Percentiles rank a stretch among this genome's conserved stretches.
These are phyloP conservation scores for Plutella xylostella DNA, from an alignment of 2,888 invertebrate species.

Conservation along the genomic window DNA sequence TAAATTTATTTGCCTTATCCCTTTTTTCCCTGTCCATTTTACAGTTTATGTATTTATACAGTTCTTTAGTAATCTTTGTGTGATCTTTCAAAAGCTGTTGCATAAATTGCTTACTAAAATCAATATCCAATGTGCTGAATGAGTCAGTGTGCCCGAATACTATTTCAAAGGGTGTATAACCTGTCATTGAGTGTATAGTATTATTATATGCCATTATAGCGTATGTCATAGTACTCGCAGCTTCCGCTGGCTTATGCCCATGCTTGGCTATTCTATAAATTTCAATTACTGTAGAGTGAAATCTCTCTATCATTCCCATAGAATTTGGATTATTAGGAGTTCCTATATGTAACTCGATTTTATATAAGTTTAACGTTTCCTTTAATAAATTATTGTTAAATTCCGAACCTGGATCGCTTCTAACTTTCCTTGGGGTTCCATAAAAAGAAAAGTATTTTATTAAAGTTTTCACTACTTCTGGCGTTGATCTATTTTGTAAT, in stretches of 20 bases:
- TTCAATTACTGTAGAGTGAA: conserved; percentile 21
- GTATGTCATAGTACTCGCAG: conserved; percentile 13
- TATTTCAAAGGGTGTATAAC: conserved; percentile 16
- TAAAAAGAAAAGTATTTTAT: conserved; percentile 23
- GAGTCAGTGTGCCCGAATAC: conserved; percentile 13
- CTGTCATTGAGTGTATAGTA: conserved; percentile 14
- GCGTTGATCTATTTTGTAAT: conserved; percentile 18
- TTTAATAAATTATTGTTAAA: conserved; percentile 23
- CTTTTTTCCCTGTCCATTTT: too few relatives aligned
- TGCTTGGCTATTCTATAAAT: conserved; percentile 24
- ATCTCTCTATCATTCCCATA: conserved; percentile 20
- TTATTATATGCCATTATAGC: conserved; percentile 16
- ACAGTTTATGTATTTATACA: conserved; percentile 16
- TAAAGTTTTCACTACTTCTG: conserved; percentile 21
- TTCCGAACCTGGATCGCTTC: conserved; percentile 22
- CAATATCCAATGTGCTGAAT: background rate
- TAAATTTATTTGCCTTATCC: too few relatives aligned
- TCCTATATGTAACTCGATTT: conserved; percentile 16
- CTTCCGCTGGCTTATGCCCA: conserved; percentile 16
- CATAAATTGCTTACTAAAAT: background rate
- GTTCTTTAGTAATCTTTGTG: conserved; percentile 13
- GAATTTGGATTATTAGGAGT: background rate
- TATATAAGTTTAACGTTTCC: conserved; percentile 17
- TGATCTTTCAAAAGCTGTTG: conserved; percentile 17
- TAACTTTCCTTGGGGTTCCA: conserved; percentile 20